A percentile compares a stretch with the other conserved stretches of the same genome.
Evolutionary conservation across 1,140 invertebrate species (phyloP).

Genomic region (Heliconius eleuchia): DNA sequence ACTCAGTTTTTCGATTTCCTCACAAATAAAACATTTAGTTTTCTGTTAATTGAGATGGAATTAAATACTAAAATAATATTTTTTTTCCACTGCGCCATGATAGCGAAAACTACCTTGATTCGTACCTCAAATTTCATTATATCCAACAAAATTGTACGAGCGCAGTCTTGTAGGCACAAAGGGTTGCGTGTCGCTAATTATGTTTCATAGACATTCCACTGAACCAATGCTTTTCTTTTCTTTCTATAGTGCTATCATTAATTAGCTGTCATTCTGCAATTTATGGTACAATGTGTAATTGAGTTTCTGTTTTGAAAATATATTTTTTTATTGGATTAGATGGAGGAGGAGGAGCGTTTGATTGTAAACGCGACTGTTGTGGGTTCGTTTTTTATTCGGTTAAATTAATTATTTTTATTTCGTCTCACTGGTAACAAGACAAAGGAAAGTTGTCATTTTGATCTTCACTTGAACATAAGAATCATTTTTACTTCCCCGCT

Average conservation of each 20-base stretch:
- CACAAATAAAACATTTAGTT: not conserved
- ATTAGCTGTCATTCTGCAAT: not conserved
- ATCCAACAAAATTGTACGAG: not conserved
- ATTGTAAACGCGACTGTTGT: no score
- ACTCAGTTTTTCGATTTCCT: no score
- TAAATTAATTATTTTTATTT: no score
- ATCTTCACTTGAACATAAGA: no score
- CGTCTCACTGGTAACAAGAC: no score
- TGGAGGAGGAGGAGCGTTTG: no score
- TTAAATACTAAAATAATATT: not conserved
- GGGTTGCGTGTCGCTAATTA: constrained; percentile 1
- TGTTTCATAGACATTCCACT: not conserved
- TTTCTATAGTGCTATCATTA: not conserved
- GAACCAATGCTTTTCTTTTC: not conserved
- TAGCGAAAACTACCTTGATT: not conserved
- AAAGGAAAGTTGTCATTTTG: no score
- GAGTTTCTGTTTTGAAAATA: not conserved
- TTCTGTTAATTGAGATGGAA: not conserved
- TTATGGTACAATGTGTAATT: not conserved
- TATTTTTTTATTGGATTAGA: no score
- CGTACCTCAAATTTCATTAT: not conserved
- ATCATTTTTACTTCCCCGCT: no score
- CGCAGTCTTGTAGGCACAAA: not conserved
- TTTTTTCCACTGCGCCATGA: no score
- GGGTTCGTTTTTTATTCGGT: no score